phyloP scores from a whole-genome alignment of 2,797 vertebrate species.

The Xenops minutus region DNA sequence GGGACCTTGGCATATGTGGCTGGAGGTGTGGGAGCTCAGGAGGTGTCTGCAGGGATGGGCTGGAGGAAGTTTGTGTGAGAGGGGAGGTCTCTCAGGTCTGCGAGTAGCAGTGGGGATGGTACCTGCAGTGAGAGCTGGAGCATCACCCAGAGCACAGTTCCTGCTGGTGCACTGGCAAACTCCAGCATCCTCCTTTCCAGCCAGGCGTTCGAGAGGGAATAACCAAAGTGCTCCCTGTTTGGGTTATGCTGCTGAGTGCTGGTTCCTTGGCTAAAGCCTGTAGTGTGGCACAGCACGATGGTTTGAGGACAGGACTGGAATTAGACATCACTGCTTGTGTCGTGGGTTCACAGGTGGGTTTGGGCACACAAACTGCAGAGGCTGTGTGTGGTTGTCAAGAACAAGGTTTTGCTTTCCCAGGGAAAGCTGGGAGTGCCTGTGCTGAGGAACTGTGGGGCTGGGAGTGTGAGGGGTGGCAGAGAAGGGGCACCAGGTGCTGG shows the following conservation, averaged over 20 bases:
- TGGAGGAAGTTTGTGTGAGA: not conserved
- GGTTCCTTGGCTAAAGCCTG: not conserved
- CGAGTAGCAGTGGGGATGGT: not conserved
- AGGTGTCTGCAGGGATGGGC: not conserved
- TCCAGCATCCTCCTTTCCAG: not conserved
- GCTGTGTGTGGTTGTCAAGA: accelerated
- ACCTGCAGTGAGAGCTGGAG: not conserved
- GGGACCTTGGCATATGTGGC: accelerated
- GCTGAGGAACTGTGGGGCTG: not conserved
- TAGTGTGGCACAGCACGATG: accelerated
- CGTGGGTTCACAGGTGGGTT: accelerated
- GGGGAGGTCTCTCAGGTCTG: not conserved
- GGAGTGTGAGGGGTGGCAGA: not conserved
- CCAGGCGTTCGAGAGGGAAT: accelerated
- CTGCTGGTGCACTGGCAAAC: accelerated
- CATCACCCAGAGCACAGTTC: accelerated
- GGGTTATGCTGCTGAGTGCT: accelerated
- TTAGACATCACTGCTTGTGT: accelerated
- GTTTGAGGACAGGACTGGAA: not conserved
- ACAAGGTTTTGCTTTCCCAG: not conserved
- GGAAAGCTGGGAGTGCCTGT: not conserved
- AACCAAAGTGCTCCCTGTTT: not conserved
- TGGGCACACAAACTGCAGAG: accelerated
- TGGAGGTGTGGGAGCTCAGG: not conserved
- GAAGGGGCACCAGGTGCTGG: not conserved